phyloP scores from a whole-genome alignment of 1,140 invertebrate species.

The Homalodisca vitripennis region DNA sequence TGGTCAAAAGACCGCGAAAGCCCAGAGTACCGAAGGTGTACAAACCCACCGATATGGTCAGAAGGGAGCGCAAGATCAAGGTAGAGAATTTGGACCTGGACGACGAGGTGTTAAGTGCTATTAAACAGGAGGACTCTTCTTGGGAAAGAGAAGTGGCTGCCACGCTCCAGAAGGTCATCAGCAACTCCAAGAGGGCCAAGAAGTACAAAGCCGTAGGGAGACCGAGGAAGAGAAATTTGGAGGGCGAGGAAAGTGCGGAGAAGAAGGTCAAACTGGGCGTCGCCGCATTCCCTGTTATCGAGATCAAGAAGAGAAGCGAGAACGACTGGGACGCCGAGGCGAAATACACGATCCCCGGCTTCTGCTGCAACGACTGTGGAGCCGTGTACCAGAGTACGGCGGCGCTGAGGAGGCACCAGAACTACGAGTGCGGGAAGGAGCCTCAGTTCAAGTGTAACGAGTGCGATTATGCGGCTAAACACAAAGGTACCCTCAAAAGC shows the following conservation, averaged over 20 bases:
- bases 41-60: conserved; percentile 12
- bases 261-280: conserved; percentile 7
- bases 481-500: conserved; percentile 40
- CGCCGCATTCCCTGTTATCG: background rate
- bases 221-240: background rate
- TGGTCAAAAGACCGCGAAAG: background rate
- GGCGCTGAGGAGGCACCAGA: conserved; percentile 44
- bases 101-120: background rate
- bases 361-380: conserved; percentile 29
- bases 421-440: conserved; percentile 57
- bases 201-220: background rate
- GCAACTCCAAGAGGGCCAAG: background rate
- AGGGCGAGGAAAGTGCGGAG: background rate
- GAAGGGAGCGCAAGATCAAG: conserved; percentile 1
- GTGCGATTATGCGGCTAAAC: conserved; percentile 43
- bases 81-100: background rate
- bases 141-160: background rate
- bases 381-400: conserved; percentile 33
- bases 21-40: background rate
- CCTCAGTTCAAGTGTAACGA: conserved; percentile 53
- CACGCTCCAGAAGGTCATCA: background rate
- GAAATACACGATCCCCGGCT: conserved; percentile 8
- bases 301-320: conserved; percentile 12
- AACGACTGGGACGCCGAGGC: conserved; percentile 11
- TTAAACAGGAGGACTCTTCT: conserved; percentile 1